These are phyloP conservation scores for Spialia ferax DNA, from an alignment of 2,888 invertebrate species.

Conservation along the genomic window DNA sequence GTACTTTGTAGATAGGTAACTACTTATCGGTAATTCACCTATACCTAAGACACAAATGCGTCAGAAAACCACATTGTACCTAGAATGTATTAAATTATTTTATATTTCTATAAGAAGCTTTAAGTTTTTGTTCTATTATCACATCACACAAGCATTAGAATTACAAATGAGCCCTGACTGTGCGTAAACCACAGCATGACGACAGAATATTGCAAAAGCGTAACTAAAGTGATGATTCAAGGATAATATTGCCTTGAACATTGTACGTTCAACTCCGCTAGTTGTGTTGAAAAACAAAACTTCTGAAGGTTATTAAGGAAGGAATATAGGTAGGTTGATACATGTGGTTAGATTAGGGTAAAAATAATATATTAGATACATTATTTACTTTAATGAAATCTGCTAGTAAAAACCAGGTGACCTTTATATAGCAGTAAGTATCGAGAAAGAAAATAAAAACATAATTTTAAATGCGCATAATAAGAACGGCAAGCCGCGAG, in stretches of 20 bases:
- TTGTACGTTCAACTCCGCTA: constrained; percentile 45
- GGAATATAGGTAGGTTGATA: background rate
- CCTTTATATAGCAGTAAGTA: constrained; percentile 43
- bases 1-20: too few species aligned
- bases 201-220: constrained; percentile 57
- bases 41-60: background rate
- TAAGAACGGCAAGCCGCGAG: constrained; percentile 69
- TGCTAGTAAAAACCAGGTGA: constrained; percentile 1
- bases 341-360: background rate
- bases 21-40: background rate
- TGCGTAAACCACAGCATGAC: constrained; percentile 51
- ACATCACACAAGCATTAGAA: constrained; percentile 56
- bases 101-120: constrained; percentile 28
- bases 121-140: constrained; percentile 41
- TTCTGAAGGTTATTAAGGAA: constrained; percentile 21
- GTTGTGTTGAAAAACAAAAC: constrained; percentile 26
- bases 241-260: constrained; percentile 57
- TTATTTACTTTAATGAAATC: background rate
- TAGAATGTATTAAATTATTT: constrained; percentile 26
- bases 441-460: constrained; percentile 59
- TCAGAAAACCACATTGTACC: background rate
- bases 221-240: constrained; percentile 67
- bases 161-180: constrained; percentile 64
- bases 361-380: background rate
- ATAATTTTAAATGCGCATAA: constrained; percentile 79